Conservation (phyloP, 2,113 vertebrate genomes). For the Bambusicola thoracicus region DNA sequence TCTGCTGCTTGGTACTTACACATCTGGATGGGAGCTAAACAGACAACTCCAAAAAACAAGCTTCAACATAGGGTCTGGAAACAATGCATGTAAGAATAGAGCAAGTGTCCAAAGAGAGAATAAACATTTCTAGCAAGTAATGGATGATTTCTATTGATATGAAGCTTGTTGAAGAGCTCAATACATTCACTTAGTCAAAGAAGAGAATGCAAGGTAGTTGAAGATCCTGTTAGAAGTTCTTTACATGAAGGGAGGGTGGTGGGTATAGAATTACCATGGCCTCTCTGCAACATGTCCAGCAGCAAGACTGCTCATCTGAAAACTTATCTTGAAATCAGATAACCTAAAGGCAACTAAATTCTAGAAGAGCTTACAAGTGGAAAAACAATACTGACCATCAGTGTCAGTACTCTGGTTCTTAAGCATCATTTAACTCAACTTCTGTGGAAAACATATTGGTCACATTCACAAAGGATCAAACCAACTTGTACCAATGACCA, state of each 20-base stretch:
- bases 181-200: background rate
- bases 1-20: background rate
- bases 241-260: background rate
- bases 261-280: background rate
- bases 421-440: background rate
- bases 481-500: background rate
- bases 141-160: background rate
- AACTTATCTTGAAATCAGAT: conserved; percentile 46
- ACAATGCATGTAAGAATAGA: background rate
- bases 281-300: background rate
- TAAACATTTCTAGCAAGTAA: background rate
- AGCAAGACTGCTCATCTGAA: conserved; percentile 2
- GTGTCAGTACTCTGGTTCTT: background rate
- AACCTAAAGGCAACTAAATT: conserved; percentile 20
- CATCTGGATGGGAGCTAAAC: background rate
- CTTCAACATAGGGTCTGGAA: background rate
- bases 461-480: background rate
- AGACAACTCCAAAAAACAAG: background rate
- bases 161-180: background rate
- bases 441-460: background rate
- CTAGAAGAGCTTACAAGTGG: background rate
- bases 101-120: background rate
- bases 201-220: background rate
- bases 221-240: background rate
- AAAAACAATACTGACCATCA: background rate